Percentiles rank a stretch among this genome's conserved stretches.
These are phyloP conservation scores for Nyctibius grandis DNA, from an alignment of 2,797 vertebrate species.

Conservation along the genomic window DNA sequence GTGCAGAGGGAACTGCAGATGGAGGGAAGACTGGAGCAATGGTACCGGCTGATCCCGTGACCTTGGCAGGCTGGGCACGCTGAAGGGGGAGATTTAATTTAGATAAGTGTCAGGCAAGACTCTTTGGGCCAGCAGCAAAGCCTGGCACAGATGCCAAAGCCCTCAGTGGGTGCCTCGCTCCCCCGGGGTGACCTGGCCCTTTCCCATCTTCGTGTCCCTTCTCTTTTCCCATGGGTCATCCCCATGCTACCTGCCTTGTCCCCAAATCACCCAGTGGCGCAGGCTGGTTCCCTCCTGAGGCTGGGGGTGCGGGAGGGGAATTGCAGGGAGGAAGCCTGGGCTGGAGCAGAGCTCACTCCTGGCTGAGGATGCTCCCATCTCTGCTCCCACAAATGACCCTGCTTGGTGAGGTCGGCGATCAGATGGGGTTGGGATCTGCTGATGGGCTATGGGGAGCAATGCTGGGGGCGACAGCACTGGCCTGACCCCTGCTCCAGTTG, in stretches of 20 bases:
- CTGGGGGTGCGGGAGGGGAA: neutral
- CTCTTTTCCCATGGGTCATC: neutral
- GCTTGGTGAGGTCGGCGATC: accelerated
- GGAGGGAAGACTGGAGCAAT: neutral
- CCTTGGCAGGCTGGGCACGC: neutral
- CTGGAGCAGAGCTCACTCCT: neutral
- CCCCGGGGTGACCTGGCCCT: neutral
- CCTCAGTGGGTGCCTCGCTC: neutral
- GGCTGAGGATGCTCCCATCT: neutral
- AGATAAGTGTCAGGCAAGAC: neutral
- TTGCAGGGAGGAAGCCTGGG: neutral
- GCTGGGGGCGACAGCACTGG: neutral
- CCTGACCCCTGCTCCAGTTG: neutral
- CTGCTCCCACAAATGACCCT: neutral
- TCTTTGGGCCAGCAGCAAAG: neutral
- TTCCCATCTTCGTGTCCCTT: neutral
- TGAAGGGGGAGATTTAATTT: conserved; percentile 36
- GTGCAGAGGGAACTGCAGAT: accelerated
- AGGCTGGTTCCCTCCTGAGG: neutral
- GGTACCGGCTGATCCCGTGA: neutral
- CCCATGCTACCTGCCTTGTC: neutral
- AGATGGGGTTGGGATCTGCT: neutral
- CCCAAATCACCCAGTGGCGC: accelerated
- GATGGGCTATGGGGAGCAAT: accelerated
- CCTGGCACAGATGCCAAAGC: neutral